Base-by-base conservation (phyloP, 2,797 vertebrate genomes). In the Scyliorhinus canicula region DNA sequence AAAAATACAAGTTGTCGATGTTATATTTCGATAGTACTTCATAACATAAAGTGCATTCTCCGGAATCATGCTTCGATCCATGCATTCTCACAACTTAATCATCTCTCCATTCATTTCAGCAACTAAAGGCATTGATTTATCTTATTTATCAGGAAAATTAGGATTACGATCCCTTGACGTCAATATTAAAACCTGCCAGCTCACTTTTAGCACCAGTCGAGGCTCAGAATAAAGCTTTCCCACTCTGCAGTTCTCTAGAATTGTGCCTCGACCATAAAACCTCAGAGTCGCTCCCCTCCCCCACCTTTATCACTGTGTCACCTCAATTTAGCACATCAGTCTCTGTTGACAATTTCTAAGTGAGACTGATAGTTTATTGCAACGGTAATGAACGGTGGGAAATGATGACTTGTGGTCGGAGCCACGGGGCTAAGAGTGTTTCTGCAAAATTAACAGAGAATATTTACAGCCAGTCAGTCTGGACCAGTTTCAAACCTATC, bases 261-360 rank as follows among this genome's bases (percentile, higher is more conserved):
- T 63, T 90, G 31, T 90, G 7, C 19, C 55, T 90, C 35, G 24
- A 21, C 57, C 24, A 44, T 65, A 91, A 65, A 4, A 21, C n/a
- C 60, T 65, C 88, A 65, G 24, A 44, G 0, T 3, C 24, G 57
- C 40, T 11, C 60, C n/a, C 57, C 16, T 31, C 85, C 50, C 28
- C 52, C n/a, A 28, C 3, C 88, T 44, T 14, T 44, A 24, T 2
- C 8, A 63, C 19, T 65, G n/a, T 65, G 19, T 11, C 60, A 65
- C 44, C 60, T 65, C 60, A 65, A 65, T 65, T 91, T 65, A 60
- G 65, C 57, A 28, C 57, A 21, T 91, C 57, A 82, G 11, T 24
- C n/a, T 11, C n/a, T 91, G 88, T 44, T 91, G 57, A 91, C 52
- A 63, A n/a, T 91, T 35, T 91, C 57, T 91, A 63, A 65, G 55